Evolutionary conservation across 2,797 vertebrate genomes (phyloP), one percentile per base, ranked within the genome.

Genomic region (Helarctos malayanus): DNA sequence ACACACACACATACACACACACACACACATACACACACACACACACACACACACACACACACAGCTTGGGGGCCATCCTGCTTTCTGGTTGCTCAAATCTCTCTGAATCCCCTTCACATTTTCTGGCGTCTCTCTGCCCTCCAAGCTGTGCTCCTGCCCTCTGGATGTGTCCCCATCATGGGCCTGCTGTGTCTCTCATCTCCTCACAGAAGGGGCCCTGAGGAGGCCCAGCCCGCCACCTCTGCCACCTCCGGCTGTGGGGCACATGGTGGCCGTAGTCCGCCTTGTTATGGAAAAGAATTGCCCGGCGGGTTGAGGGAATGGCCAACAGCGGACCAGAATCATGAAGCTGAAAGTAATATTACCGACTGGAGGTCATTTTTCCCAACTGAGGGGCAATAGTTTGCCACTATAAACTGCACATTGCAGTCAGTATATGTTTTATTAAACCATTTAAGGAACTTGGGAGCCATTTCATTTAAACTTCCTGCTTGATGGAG

Each of bases 371-470:
- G 95, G 99, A 99, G 99, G 99, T 99, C 98, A 98, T 98, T 99
- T 99, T 98, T 98, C 97, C 98, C 99, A 99, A 98, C 98, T 97
- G 98, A 99, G 98, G 99, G 98, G 98, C 98, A 98, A 98, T 99
- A 98, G 98, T 98, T 98, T 98, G 98, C 98, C 98, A 98, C 98
- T 98, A 98, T 99, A 99, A 99, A 99, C 98, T 98, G 99, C 98
- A 98, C 98, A 98, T 98, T 99, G 98, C 98, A 99, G 98, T 98
- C 98, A 98, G 98, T 98, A 98, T 99, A 98, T 98, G 98, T 99
- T 99, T 99, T 99, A 99, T 99, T 99, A 99, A 99, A 98, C 99
- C 98, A 98, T 99, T 99, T 98, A 96, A 98, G 99, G 99, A 98
- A 98, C 99, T 99, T 98, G 99, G 99, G 99, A 99, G 98, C 98